Conservation (phyloP, 2,113 vertebrate species). For the Pleuronectes platessa region DNA sequence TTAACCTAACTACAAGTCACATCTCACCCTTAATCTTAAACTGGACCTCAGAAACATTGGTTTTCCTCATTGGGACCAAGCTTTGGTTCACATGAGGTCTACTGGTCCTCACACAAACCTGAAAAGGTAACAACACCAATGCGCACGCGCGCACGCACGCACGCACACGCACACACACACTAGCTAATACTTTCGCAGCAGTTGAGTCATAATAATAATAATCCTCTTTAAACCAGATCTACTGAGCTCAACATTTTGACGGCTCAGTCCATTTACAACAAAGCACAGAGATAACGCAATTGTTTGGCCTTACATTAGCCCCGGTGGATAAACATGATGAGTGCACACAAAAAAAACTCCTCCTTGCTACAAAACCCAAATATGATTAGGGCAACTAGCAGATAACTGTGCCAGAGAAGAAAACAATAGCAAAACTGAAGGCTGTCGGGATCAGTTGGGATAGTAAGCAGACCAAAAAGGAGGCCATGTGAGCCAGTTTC, state of each 20-base stretch:
- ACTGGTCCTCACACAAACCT: neutral
- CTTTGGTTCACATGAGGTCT: neutral
- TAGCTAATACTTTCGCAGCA: constrained; percentile 44
- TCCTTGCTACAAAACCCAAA: constrained; percentile 61
- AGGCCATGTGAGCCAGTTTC: constrained; percentile 61
- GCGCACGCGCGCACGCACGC: too few species aligned
- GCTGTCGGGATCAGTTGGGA: constrained; percentile 39
- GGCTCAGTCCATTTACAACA: constrained; percentile 54
- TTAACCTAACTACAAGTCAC: neutral
- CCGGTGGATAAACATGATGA: constrained; percentile 59
- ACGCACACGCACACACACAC: constrained; percentile 15
- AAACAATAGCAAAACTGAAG: constrained; percentile 53
- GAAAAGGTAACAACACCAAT: neutral
- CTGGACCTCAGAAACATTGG: neutral
- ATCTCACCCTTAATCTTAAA: neutral
- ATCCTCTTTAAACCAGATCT: constrained; percentile 70
- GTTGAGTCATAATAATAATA: constrained; percentile 68
- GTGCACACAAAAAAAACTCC: constrained; percentile 38
- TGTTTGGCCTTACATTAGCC: constrained; percentile 67
- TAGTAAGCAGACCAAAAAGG: constrained; percentile 38
- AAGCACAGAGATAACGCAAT: constrained; percentile 54
- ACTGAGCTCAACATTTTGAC: constrained; percentile 58
- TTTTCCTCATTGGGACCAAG: neutral
- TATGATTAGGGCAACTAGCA: constrained; percentile 34
- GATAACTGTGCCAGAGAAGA: constrained; percentile 36